Base-by-base conservation (phyloP, 2,113 vertebrate species). In the Xerus inauris region DNA sequence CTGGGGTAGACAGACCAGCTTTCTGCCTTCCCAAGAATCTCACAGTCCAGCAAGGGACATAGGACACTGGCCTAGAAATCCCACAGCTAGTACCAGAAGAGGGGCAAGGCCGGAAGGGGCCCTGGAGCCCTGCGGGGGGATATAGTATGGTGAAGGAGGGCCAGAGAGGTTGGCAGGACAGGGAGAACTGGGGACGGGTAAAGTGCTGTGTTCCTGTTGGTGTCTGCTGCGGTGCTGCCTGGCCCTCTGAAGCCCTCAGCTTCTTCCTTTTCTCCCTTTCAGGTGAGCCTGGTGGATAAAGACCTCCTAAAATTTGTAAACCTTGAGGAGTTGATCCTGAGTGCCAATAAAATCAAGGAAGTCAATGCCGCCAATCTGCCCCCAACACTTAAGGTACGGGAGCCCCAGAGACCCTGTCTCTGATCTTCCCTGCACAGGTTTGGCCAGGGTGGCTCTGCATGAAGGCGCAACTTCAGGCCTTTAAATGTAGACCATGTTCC, bases 241-340 rank as follows among this genome's bases (percentile, higher is more conserved):
- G 0, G 0, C 13, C 8, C 30, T 1, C 17, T 3, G 6, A 17
- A 35, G 54, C 28, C 26, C 82, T 8, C 0, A 3, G 11, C 57
- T 12, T 45, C 64, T 54, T 4, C 65, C 75, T 47, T 62, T 49
- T 81, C 84, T 75, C 83, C 77, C 59, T 28, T 62, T 62, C 96
- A 99, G 99, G 99, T 99, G 35, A 98, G 95, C 11, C 96, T 98
- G 57, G 97, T 99, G 0, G 99, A 99, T 0, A 26, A 90, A 7
- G 98, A 97, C 38, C 94, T 99, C 89, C 93, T 99, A 93, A 98
- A 67, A 86, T 99, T 99, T 67, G 94, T 97, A 45, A 98, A 98
- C 77, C 98, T 99, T 73, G 98, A 99, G 95, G 99, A 99, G 92
- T 85, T 99, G 80, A 75, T 99, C 22, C 97, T 99, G 91, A 99